These are phyloP conservation scores for Oostethus manadensis DNA, from an alignment of 2,113 vertebrate genomes.

Conservation along the genomic window DNA sequence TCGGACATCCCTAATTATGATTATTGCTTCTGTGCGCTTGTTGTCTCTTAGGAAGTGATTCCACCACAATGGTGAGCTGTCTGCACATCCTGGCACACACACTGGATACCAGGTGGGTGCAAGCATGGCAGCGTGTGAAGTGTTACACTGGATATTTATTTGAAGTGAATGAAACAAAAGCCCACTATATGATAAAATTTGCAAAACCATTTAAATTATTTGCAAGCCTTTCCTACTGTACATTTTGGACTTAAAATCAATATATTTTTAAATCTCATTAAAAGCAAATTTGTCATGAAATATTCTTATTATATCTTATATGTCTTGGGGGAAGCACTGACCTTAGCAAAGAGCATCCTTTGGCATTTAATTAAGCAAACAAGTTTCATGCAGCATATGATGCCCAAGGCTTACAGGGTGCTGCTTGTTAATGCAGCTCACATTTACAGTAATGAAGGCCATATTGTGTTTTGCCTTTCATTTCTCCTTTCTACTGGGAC, in stretches of 20 bases:
- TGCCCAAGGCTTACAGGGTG: slow-evolving; percentile 33
- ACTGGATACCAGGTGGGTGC: slow-evolving; percentile 86
- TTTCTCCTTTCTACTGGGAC: slow-evolving; percentile 33
- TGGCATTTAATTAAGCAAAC: slow-evolving; percentile 50
- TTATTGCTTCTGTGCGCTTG: slow-evolving; percentile 1
- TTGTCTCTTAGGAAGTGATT: slow-evolving; percentile 82
- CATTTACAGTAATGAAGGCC: slow-evolving; percentile 44
- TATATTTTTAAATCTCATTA: slow-evolving; percentile 9
- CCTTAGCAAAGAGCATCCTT: slow-evolving; percentile 38
- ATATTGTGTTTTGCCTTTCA: slow-evolving; percentile 37
- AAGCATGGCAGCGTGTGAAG: slow-evolving; percentile 7
- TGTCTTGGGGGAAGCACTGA: slow-evolving; percentile 29
- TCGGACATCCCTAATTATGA: neutral
- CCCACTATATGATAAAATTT: neutral
- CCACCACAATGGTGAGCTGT: slow-evolving; percentile 94
- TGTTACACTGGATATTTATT: neutral
- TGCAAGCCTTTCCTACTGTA: neutral
- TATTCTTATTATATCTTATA: slow-evolving; percentile 20
- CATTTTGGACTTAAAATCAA: slow-evolving; percentile 1
- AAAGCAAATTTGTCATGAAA: slow-evolving; percentile 13
- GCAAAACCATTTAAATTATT: neutral
- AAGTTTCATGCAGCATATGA: slow-evolving; percentile 37
- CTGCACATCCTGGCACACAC: slow-evolving; percentile 97
- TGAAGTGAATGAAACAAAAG: slow-evolving; percentile 2
- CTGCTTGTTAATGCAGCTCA: slow-evolving; percentile 44